Evolutionary conservation across 2,888 invertebrate genomes (phyloP).

Genomic region (Metopia argyrocephala): DNA sequence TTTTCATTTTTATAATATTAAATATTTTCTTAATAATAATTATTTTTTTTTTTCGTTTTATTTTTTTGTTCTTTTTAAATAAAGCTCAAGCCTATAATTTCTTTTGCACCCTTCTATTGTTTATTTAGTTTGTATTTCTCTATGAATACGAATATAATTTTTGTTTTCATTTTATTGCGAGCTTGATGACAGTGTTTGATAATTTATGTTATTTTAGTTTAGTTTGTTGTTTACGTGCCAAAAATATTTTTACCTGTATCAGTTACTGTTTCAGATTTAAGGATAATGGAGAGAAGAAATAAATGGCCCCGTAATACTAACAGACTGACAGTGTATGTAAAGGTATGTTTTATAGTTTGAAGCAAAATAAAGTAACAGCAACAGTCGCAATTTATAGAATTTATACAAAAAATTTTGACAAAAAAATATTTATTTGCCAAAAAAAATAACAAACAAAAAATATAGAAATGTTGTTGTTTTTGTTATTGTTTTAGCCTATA

Average conservation of each 20-base stretch:
- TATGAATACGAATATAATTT: too few species aligned
- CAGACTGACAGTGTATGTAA: background rate
- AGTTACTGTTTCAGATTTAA: slow-evolving; percentile 18
- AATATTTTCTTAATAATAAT: too few species aligned
- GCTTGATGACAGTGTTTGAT: slow-evolving; percentile 59
- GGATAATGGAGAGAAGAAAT: background rate
- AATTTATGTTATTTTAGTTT: slow-evolving; percentile 58
- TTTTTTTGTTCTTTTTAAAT: too few species aligned
- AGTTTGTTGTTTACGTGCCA: slow-evolving; percentile 61
- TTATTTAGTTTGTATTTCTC: too few species aligned
- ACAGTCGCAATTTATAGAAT: too few species aligned
- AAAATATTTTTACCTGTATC: slow-evolving; percentile 59
- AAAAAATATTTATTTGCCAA: slow-evolving; percentile 47
- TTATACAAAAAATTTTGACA: background rate
- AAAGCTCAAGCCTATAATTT: too few species aligned
- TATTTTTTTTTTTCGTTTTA: too few species aligned
- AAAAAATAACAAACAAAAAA: background rate
- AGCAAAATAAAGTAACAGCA: too few species aligned
- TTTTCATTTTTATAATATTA: too few species aligned
- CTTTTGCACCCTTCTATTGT: too few species aligned
- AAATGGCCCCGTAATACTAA: background rate
- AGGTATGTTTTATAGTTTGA: too few species aligned
- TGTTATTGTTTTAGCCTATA: background rate
- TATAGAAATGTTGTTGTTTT: slow-evolving; percentile 2
- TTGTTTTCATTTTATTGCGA: too few species aligned